phyloP scores from a whole-genome alignment of 2,888 invertebrate genomes.

The Galerucella nymphaeae region DNA sequence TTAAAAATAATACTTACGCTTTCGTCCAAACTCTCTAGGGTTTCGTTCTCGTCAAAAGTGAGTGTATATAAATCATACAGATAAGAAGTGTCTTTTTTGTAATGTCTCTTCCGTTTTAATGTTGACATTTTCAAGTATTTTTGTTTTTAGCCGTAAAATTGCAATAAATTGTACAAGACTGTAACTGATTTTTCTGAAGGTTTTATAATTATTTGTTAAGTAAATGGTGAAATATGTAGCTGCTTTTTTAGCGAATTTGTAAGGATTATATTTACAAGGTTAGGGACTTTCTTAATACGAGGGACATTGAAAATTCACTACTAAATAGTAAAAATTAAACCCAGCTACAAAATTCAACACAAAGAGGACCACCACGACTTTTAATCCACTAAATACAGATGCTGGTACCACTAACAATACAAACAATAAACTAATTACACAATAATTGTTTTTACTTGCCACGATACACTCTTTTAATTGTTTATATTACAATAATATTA shows the following conservation, averaged over 20 bases:
- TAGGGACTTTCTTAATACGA: background rate
- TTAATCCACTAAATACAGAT: no score
- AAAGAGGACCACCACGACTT: no score
- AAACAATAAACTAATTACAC: background rate
- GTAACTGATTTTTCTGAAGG: background rate
- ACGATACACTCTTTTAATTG: background rate
- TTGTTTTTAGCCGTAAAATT: background rate
- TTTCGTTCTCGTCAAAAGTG: conserved; percentile 86
- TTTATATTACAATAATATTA: background rate
- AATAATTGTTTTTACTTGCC: background rate
- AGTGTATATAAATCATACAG: conserved; percentile 86
- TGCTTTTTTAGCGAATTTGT: no score
- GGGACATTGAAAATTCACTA: background rate
- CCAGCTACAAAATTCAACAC: no score
- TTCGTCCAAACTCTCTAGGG: conserved; percentile 77
- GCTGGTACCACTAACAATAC: no score
- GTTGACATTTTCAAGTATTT: conserved; percentile 57
- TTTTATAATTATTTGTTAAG: background rate
- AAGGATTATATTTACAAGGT: background rate
- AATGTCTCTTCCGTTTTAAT: conserved; percentile 73
- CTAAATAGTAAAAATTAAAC: no score
- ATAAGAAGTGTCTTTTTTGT: conserved; percentile 88
- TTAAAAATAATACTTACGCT: conserved; percentile 68
- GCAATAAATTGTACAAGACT: background rate
- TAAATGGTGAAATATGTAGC: background rate